Evolutionary conservation across 2,888 invertebrate genomes (phyloP), one percentile per base, ranked within the genome.

Genomic region (Girardia tigrina): DNA sequence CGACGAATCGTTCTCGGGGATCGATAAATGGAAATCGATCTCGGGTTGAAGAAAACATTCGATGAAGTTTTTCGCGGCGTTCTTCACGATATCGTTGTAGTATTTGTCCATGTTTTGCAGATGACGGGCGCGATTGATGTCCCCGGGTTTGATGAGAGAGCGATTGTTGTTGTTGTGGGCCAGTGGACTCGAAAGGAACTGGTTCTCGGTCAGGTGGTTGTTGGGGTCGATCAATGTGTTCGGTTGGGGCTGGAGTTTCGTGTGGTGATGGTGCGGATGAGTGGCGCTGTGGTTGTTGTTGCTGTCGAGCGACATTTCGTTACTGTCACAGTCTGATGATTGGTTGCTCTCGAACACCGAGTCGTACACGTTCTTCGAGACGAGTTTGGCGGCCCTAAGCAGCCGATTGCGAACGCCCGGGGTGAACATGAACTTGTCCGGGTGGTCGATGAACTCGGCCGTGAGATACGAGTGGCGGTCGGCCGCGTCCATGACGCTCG

Each of bases 41-140:
- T 56, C 56, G 4, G 56, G 56, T n/a, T n/a, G n/a, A n/a, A 56
- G 23, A 16, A 4, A 56, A 16, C 56, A 56, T 20, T 16, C 56
- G n/a, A 12, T 56, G 56, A 56, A 56, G n/a, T 56, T 56, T 56
- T 56, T 56, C 4, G 56, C 56, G n/a, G 56, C 56, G n/a, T 56
- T 56, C 23, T 56, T 56, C 4, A 56, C 56, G 4, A 56, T 56
- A n/a, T 56, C 56, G n/a, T 56, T 56, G n/a, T 56, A 56, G n/a
- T 56, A 56, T n/a, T 56, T 56, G 4, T 56, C 56, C 56, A 56
- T 56, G 23, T 56, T 56, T 56, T 56, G 56, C n/a, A 56, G n/a
- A 16, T 56, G 56, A 4, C 56, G 56, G 23, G 56, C n/a, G n/a
- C 56, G 4, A 56, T 56, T 56, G 20, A 56, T 56, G 4, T 56